Percentiles rank a stretch among this genome's conserved stretches.
phyloP scores from a whole-genome alignment of 1,140 invertebrate species.

The Thaumatotibia leucotreta region DNA sequence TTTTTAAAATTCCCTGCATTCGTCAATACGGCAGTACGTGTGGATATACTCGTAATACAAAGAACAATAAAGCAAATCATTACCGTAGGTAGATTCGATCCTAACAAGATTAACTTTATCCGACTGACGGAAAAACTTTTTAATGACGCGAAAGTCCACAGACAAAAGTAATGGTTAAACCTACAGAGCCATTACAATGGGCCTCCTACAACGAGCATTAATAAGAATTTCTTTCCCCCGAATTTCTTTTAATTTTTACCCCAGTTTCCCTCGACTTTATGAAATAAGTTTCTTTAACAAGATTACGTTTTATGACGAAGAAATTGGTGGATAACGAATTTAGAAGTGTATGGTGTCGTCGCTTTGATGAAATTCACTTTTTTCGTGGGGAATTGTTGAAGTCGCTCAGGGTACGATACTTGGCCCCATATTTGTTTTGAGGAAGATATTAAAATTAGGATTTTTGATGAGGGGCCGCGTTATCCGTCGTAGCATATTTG shows the following conservation, averaged over 20 bases:
- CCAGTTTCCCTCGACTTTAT: conserved; percentile 49
- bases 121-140: neutral
- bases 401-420: conserved; percentile 27
- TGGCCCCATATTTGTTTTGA: conserved; percentile 22
- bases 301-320: conserved; percentile 62
- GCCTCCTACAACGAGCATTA: conserved; percentile 43
- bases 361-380: conserved; percentile 20
- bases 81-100: neutral
- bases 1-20: too few relatives aligned
- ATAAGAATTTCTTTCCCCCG: conserved; percentile 33
- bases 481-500: neutral
- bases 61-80: neutral
- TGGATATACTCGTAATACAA: neutral
- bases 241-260: conserved; percentile 50
- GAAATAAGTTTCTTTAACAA: conserved; percentile 68
- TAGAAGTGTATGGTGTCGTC: conserved; percentile 24
- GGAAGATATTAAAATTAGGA: conserved; percentile 17
- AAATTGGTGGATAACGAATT: conserved; percentile 65
- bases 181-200: conserved; percentile 39
- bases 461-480: conserved; percentile 5
- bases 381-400: conserved; percentile 29
- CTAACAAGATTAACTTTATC: neutral
- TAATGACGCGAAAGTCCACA: conserved; percentile 13
- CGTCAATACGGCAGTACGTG: neutral
- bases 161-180: conserved; percentile 41